phyloP scores from a whole-genome alignment of 2,888 invertebrate species.

The Pachymerium ferrugineum region DNA sequence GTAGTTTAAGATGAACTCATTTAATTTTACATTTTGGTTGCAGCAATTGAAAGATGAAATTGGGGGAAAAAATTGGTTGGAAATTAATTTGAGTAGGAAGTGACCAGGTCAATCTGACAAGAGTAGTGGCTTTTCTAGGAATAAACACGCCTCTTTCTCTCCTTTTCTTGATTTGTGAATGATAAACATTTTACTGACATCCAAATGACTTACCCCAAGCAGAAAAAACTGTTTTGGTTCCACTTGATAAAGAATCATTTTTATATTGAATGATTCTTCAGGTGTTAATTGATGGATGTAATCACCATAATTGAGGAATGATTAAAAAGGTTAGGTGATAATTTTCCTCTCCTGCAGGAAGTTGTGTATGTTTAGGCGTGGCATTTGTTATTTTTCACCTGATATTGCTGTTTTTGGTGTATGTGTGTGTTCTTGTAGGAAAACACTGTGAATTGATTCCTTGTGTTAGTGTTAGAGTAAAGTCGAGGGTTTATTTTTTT shows the following conservation, averaged over 20 bases:
- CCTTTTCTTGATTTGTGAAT: neutral
- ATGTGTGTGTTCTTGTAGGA: too few relatives aligned
- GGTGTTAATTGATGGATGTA: neutral
- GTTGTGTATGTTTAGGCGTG: too few relatives aligned
- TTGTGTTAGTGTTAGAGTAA: too few relatives aligned
- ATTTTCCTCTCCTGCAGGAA: too few relatives aligned
- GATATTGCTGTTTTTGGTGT: too few relatives aligned
- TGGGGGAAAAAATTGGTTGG: neutral
- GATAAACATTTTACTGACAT: neutral
- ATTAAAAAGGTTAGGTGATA: too few relatives aligned
- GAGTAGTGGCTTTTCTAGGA: neutral
- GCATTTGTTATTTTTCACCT: too few relatives aligned
- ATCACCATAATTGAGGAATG: neutral
- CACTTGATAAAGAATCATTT: neutral
- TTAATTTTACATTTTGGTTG: neutral
- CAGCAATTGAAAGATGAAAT: neutral
- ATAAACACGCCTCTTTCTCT: neutral
- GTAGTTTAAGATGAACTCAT: neutral
- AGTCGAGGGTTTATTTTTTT: neutral
- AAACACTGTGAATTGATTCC: too few relatives aligned
- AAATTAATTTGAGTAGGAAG: constrained; percentile 6
- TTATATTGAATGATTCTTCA: neutral
- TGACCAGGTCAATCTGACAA: neutral
- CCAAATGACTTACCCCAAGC: neutral
- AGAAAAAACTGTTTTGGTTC: neutral